These are phyloP conservation scores for Auanema sp. DNA, from an alignment of 2,888 invertebrate species.

Conservation along the genomic window DNA sequence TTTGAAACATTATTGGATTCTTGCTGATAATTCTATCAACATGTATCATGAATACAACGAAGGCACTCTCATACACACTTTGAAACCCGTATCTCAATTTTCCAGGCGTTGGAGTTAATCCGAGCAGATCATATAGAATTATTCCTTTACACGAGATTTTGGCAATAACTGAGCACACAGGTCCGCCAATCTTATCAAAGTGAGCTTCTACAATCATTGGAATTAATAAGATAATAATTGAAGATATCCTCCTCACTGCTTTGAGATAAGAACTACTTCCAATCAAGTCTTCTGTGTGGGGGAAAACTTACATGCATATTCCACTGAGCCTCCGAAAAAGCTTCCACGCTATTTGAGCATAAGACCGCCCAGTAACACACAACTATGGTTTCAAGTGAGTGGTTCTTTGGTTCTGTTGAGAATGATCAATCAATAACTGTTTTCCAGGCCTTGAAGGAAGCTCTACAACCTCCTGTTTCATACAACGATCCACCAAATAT, in stretches of 20 bases:
- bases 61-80: conserved; percentile 26
- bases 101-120: conserved; percentile 45
- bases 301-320: conserved; percentile 56
- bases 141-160: conserved; percentile 59
- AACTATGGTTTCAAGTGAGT: conserved; percentile 52
- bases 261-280: conserved; percentile 60
- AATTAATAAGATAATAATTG: neutral
- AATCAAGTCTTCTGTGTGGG: conserved; percentile 62
- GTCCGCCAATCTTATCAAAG: conserved; percentile 50
- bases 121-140: conserved; percentile 49
- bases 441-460: conserved; percentile 40
- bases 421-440: neutral
- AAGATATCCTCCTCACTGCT: conserved; percentile 61
- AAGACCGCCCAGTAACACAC: conserved; percentile 43
- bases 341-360: conserved; percentile 41
- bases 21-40: conserved; percentile 53
- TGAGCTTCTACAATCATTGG: conserved; percentile 1
- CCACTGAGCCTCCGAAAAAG: conserved; percentile 43
- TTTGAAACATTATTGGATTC: conserved; percentile 63
- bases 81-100: neutral
- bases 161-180: conserved; percentile 56
- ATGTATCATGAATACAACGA: conserved; percentile 62
- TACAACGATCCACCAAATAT: conserved; percentile 50
- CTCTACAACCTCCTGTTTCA: conserved; percentile 50
- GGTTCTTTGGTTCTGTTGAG: neutral